Conservation (phyloP, 1,140 invertebrate genomes). For the Cydia pomonella region DNA sequence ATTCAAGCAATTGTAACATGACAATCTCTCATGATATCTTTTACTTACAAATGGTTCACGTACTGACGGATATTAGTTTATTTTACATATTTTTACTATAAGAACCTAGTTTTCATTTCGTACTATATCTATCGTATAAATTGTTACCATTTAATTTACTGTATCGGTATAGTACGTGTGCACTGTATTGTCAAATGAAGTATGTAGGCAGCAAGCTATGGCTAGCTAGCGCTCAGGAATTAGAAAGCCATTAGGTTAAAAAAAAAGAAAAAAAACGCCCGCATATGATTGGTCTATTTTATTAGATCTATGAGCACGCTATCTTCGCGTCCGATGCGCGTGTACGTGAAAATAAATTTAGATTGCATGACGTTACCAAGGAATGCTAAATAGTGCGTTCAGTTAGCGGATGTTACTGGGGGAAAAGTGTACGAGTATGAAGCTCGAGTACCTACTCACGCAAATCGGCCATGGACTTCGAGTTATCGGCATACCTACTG, state of each 20-base stretch:
- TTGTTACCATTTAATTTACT: no score
- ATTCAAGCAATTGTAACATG: no score
- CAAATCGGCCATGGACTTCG: no score
- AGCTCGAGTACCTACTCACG: background rate
- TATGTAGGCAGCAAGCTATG: background rate
- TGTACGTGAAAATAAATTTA: constrained; percentile 32
- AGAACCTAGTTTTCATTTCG: no score
- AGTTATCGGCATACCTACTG: no score
- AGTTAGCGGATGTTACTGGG: constrained; percentile 14
- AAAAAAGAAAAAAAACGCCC: constrained; percentile 14
- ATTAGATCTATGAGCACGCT: constrained; percentile 28
- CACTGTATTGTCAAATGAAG: constrained; percentile 1
- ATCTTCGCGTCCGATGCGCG: constrained; percentile 26
- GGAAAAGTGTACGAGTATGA: background rate
- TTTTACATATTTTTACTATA: no score
- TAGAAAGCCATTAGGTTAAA: constrained; percentile 22
- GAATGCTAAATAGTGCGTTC: constrained; percentile 27
- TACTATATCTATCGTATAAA: no score
- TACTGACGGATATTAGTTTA: no score
- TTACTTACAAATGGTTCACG: no score
- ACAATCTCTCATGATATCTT: no score
- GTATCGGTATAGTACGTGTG: background rate
- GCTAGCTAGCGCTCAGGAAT: constrained; percentile 27
- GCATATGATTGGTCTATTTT: constrained; percentile 28
- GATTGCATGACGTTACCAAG: constrained; percentile 25